These are phyloP conservation scores for Setipinna tenuifilis DNA, from an alignment of 2,797 vertebrate genomes.

Conservation along the genomic window DNA sequence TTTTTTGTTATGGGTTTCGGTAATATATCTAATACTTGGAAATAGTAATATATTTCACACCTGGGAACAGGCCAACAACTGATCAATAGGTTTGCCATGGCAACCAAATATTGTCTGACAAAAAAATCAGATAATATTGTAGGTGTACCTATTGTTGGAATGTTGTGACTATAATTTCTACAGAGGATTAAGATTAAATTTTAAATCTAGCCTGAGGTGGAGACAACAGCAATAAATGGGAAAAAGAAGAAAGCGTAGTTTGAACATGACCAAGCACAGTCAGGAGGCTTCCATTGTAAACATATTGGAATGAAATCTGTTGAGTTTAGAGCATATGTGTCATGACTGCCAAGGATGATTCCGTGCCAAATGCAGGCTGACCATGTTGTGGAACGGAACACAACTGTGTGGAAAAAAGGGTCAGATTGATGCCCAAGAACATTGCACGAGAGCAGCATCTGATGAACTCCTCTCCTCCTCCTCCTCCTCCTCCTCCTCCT, in stretches of 20 bases:
- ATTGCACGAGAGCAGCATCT: not conserved
- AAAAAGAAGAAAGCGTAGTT: not conserved
- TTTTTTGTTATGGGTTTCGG: slow-evolving; percentile 43
- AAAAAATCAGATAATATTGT: slow-evolving; percentile 43
- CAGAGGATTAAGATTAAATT: slow-evolving; percentile 33
- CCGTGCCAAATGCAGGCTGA: not conserved
- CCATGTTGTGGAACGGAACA: not conserved
- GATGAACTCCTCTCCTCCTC: not conserved
- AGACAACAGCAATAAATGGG: not conserved
- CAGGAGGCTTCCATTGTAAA: not conserved
- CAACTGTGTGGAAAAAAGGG: not conserved
- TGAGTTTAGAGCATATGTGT: not conserved
- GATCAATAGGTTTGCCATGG: slow-evolving; percentile 55
- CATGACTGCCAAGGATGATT: not conserved
- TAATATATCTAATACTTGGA: slow-evolving; percentile 51
- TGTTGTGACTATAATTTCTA: slow-evolving; percentile 35
- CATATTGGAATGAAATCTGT: not conserved
- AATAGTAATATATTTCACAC: no score
- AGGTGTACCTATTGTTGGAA: slow-evolving; percentile 32
- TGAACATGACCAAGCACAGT: not conserved
- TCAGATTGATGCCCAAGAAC: not conserved
- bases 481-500: not conserved
- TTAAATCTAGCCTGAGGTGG: slow-evolving; percentile 39
- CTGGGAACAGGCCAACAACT: slow-evolving; percentile 35
- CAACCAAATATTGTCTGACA: slow-evolving; percentile 49